Evolutionary conservation across 2,888 invertebrate genomes (phyloP).

Genomic region (Blastobasis adustella): DNA sequence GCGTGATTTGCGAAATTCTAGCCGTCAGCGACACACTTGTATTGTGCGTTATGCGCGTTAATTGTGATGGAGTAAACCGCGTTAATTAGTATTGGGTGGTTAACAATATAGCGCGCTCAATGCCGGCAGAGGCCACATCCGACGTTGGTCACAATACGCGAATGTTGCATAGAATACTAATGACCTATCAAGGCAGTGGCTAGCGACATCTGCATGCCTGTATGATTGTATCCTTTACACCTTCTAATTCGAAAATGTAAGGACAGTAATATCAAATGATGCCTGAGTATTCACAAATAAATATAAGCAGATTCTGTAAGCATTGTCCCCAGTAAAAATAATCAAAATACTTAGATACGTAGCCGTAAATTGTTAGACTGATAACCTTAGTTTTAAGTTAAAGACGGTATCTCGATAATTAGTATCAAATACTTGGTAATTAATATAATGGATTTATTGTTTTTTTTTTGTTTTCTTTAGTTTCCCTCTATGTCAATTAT

Average conservation of each 20-base stretch:
- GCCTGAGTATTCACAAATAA: no score
- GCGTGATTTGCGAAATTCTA: conserved; percentile 26
- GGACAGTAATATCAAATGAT: no score
- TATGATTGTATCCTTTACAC: neutral
- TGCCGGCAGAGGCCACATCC: conserved; percentile 1
- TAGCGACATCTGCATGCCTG: neutral
- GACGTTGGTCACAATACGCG: neutral
- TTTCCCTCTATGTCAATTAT: no score
- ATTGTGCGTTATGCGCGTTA: conserved; percentile 1
- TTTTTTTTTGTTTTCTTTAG: no score
- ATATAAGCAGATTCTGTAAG: no score
- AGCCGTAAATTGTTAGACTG: conserved; percentile 29
- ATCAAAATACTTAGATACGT: neutral
- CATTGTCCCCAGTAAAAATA: no score
- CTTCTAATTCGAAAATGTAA: no score
- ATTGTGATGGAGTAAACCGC: conserved; percentile 2
- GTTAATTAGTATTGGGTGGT: conserved; percentile 4
- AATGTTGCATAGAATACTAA: conserved; percentile 2
- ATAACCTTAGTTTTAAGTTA: conserved; percentile 28
- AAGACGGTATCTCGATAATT: conserved; percentile 24
- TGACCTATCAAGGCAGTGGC: conserved; percentile 2
- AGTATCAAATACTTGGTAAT: conserved; percentile 16
- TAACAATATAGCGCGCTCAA: neutral
- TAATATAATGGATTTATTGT: no score
- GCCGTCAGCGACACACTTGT: conserved; percentile 2